A percentile compares a stretch with the other conserved stretches of the same genome.
Evolutionary conservation across 2,113 vertebrate species (phyloP).

Genomic region (Nothoprocta pentlandii): DNA sequence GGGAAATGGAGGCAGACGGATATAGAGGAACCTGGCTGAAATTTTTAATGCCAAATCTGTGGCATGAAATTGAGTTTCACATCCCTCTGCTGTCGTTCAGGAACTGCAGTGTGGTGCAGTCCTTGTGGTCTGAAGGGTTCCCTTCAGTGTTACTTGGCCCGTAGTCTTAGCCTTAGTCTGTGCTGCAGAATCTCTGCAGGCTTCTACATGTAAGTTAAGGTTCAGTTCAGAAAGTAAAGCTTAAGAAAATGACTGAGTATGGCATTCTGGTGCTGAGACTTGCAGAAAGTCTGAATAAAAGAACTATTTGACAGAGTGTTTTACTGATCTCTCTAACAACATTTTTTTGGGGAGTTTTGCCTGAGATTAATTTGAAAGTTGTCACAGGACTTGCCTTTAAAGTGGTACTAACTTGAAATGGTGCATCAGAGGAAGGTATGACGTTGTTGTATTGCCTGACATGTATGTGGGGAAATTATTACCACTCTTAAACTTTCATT

Average conservation of each 20-base stretch:
- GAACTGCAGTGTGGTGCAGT: not conserved
- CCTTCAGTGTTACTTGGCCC: not conserved
- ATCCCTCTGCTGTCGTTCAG: not conserved
- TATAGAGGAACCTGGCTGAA: not conserved
- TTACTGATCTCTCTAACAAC: not conserved
- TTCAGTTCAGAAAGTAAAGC: not conserved
- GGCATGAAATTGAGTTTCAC: not conserved
- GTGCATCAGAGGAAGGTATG: not conserved
- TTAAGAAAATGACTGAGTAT: not conserved
- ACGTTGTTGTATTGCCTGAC: not conserved
- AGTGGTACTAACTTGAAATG: not conserved
- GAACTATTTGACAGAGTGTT: not conserved
- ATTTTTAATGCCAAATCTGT: not conserved
- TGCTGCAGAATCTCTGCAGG: not conserved
- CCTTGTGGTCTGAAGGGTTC: not conserved
- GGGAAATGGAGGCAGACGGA: not conserved
- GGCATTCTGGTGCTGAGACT: not conserved
- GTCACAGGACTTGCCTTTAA: not conserved
- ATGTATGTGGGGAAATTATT: not conserved
- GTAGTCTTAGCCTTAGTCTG: not conserved
- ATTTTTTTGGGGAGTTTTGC: not conserved
- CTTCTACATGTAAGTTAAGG: fast-evolving
- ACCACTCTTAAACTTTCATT: not conserved
- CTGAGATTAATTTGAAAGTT: not conserved
- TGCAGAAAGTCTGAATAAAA: not conserved